A percentile compares a stretch with the other conserved stretches of the same genome.
phyloP scores from a whole-genome alignment of 2,888 invertebrate genomes.

The Xylophagus ater region DNA sequence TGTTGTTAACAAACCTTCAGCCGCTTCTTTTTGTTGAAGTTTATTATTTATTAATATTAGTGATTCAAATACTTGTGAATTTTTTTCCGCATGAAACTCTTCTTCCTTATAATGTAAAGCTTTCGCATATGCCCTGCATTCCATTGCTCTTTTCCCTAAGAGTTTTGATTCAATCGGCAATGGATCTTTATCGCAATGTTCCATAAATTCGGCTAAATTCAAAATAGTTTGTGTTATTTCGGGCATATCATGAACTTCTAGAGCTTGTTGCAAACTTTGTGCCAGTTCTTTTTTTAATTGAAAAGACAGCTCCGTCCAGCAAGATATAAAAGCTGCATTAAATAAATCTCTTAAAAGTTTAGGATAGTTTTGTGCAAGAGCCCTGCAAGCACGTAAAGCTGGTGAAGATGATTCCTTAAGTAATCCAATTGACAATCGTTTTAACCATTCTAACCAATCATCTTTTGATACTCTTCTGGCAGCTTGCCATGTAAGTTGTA shows the following conservation, averaged over 20 bases:
- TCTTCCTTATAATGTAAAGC: conserved; percentile 68
- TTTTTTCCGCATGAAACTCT: conserved; percentile 76
- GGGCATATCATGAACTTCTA: conserved; percentile 85
- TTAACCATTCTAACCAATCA: conserved; percentile 97
- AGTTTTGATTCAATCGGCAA: conserved; percentile 79
- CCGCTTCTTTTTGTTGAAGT: conserved; percentile 95
- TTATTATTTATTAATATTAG: conserved; percentile 96
- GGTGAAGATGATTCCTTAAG: conserved; percentile 93
- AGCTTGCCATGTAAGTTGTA: conserved; percentile 87
- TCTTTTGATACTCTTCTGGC: conserved; percentile 89
- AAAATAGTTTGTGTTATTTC: conserved; percentile 93
- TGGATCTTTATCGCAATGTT: conserved; percentile 94
- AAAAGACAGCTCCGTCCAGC: conserved; percentile 86
- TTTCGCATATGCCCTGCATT: conserved; percentile 67
- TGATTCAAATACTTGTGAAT: conserved; percentile 81
- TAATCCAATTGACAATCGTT: conserved; percentile 82
- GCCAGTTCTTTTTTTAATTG: conserved; percentile 75
- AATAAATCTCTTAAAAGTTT: conserved; percentile 93
- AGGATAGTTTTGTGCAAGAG: conserved; percentile 86
- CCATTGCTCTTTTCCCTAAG: conserved; percentile 88
- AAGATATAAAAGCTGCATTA: conserved; percentile 97
- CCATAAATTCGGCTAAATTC: conserved; percentile 98
- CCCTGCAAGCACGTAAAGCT: conserved; percentile 83
- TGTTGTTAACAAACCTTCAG: conserved; percentile 81
- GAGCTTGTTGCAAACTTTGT: conserved; percentile 74